A percentile compares a stretch with the other conserved stretches of the same genome.
These are phyloP conservation scores for Neomicropteryx cornuta DNA, from an alignment of 1,140 invertebrate genomes.

Conservation along the genomic window DNA sequence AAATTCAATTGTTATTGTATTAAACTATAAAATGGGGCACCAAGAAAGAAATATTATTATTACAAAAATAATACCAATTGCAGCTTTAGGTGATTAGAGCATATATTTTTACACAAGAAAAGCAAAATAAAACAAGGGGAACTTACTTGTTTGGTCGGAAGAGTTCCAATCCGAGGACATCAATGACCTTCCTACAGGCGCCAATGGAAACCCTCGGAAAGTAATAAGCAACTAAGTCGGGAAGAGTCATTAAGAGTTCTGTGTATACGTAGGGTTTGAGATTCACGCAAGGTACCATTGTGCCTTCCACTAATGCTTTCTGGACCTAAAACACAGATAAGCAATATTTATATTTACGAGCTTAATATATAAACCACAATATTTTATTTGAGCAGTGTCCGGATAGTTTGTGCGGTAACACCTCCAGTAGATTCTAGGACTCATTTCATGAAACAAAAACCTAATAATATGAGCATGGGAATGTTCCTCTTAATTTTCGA, in stretches of 20 bases:
- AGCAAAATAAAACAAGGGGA: background rate
- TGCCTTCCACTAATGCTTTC: conserved; percentile 65
- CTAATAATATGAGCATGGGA: conserved; percentile 22
- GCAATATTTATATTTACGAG: background rate
- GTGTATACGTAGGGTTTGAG: conserved; percentile 71
- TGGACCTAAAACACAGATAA: conserved; percentile 50
- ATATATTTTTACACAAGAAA: no score
- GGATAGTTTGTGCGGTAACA: background rate
- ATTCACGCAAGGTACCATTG: conserved; percentile 75
- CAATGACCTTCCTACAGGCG: conserved; percentile 64
- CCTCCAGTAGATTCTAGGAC: background rate
- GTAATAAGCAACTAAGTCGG: conserved; percentile 68
- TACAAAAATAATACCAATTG: no score
- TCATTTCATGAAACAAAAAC: conserved; percentile 17
- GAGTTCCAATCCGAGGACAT: conserved; percentile 65
- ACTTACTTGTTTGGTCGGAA: conserved; percentile 73
- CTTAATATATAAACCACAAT: no score
- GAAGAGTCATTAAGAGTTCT: conserved; percentile 70
- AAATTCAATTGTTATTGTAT: no score
- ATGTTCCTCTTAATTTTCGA: no score
- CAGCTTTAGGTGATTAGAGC: no score
- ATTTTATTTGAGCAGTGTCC: conserved; percentile 11
- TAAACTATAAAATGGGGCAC: no score
- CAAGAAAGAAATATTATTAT: no score
- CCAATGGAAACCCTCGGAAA: conserved; percentile 62